Base-by-base conservation (phyloP, 2,888 invertebrate genomes). In the Agrochola lychnidis region DNA sequence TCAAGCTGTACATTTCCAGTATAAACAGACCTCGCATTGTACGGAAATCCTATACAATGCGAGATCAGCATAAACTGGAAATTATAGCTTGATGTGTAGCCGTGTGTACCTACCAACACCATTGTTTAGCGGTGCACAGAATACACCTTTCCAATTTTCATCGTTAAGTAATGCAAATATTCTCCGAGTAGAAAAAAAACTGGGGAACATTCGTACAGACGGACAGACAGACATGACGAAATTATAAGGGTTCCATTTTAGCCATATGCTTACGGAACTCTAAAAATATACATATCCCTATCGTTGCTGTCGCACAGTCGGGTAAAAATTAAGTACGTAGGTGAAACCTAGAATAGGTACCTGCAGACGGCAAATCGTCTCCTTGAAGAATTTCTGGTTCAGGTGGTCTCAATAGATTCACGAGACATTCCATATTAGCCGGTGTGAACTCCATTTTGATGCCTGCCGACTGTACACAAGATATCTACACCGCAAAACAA, bases 371-470 rank as follows among this genome's bases (percentile, higher is more conserved):
- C 57, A 95, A 89, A 83, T 96, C 94, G 5, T 95, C 94, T 63
- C 96, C 96, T 89, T 96, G 96, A 45, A 96, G 86, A 48, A 96
- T 92, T 70, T 96, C 96, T 42, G 95, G 94, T 85, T 96, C 96
- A 10, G 96, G 95, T 48, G 93, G 92, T 69, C 91, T 91, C 36
- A 96, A 85, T 77, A 96, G 76, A 69, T 94, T 95, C 2, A 89
- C 92, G 73, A 96, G 90, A 78, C 94, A 93, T 72, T 92, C 87
- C 92, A 96, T 93, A 36, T 91, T 88, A n/a, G 84, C 88, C 4
- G 92, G 88, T 1, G 94, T 89, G 78, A 96, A 94, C 62, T 94
- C 93, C 70, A 93, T 94, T 92, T 75, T 81, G 30, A 57, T 36
- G 30, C 14, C 22, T 59, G 53, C 6, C 6, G 14, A 70, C 19